Conservation (phyloP, 2,113 vertebrate species). For the Melanostigma gelatinosum region DNA sequence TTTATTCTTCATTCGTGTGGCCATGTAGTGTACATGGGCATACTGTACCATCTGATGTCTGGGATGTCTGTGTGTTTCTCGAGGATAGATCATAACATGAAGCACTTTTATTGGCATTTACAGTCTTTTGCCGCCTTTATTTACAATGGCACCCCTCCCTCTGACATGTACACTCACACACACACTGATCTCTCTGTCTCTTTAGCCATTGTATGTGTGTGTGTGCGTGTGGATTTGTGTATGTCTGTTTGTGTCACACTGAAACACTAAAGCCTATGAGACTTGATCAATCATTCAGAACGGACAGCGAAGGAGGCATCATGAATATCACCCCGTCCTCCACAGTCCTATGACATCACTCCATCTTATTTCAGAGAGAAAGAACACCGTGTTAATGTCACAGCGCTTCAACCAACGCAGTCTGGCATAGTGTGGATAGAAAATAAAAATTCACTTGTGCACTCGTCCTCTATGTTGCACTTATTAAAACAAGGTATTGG, state of each 20-base stretch:
- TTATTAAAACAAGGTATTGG: slow-evolving; percentile 11
- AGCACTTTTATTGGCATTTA: slow-evolving; percentile 14
- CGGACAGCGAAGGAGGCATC: background rate
- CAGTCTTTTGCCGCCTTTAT: slow-evolving; percentile 5
- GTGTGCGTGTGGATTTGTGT: background rate
- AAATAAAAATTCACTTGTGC: background rate
- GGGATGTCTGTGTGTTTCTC: background rate
- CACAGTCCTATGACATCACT: slow-evolving; percentile 10
- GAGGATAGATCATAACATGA: background rate
- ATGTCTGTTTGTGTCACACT: background rate
- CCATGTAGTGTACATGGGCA: background rate
- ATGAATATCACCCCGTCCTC: slow-evolving; percentile 27
- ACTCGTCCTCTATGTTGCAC: background rate
- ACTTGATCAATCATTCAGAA: slow-evolving; percentile 38
- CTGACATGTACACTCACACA: background rate
- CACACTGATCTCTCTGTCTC: background rate
- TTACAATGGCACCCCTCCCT: slow-evolving; percentile 7
- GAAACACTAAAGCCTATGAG: slow-evolving; percentile 21
- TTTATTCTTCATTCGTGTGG: background rate
- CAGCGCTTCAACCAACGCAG: background rate
- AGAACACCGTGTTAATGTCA: slow-evolving; percentile 1
- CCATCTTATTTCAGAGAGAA: slow-evolving; percentile 13
- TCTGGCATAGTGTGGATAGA: background rate
- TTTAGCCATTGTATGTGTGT: background rate
- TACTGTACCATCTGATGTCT: background rate